Evolutionary conservation across 2,888 invertebrate genomes (phyloP), one percentile per base, ranked within the genome.

Genomic region (Liopterus haemorrhoidalis): DNA sequence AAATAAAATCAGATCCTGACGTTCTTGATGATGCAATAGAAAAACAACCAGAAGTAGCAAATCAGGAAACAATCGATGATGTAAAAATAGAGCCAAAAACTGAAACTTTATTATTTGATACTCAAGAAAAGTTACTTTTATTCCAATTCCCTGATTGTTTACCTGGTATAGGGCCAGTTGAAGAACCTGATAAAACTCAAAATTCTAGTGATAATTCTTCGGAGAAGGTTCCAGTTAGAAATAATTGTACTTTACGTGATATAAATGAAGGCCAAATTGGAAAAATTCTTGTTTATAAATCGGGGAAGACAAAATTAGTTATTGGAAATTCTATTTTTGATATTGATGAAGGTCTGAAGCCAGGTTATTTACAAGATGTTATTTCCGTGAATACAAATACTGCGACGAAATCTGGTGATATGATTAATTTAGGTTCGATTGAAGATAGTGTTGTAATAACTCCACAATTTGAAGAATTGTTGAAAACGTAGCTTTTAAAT

Each of bases 261-360:
- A 51, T 78, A 53, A 74, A 74, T 49, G 79, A 79, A 51, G 79
- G 79, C 1, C 70, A 71, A 50, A 70, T 79, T 21, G 79, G 79
- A 0, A 76, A 73, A 53, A 61, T 79, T 48, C 57, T 71, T 24
- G 69, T 78, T 11, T 78, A 75, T 55, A 72, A 71, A 28, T 79
- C 79, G 0, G 79, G 79, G 0, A 70, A 73, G 46, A 73, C 75
- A 32, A 74, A 74, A 36, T 61, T 79, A 5, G 55, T 66, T 6
- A 66, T 79, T 0, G 79, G 78, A 0, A 73, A 75, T 46, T 72
- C 75, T 0, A 59, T 66, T 14, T 78, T 76, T 52, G 78, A 79
- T 64, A 70, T 79, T 5, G 69, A 70, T 32, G 66, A 74, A 50
- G 79, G 79, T 11, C 73, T 76, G 1, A 74, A 76, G 41, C 64